Conservation (phyloP, 2,797 vertebrate genomes). For the Neosalanx taihuensis region DNA sequence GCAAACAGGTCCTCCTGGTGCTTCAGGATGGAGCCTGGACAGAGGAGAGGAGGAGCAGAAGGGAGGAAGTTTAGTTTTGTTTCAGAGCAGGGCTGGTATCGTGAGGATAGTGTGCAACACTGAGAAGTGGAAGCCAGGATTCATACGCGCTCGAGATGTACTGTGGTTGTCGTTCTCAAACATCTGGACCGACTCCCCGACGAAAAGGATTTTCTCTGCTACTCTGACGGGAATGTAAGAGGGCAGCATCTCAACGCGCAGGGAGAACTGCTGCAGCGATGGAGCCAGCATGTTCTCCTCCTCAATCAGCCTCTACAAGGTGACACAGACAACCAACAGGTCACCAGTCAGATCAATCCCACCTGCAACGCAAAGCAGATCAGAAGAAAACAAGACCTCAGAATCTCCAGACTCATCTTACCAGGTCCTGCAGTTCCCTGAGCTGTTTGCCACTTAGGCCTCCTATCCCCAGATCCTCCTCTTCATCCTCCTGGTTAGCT, state of each 20-base stretch:
- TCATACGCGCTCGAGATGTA: constrained; percentile 87
- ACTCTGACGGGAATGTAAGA: constrained; percentile 95
- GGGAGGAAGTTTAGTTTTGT: neutral
- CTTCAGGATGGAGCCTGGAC: constrained; percentile 90
- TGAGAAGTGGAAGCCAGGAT: neutral
- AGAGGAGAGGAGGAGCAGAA: neutral
- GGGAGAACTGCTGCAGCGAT: constrained; percentile 95
- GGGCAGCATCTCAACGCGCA: constrained; percentile 93
- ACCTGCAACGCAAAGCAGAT: too few relatives aligned
- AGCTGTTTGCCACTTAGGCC: constrained; percentile 95
- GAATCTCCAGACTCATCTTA: constrained; percentile 57
- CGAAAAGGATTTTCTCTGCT: constrained; percentile 97
- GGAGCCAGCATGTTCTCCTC: constrained; percentile 99
- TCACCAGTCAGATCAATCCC: neutral
- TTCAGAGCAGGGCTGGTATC: neutral
- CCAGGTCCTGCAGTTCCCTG: constrained; percentile 93
- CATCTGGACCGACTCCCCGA: constrained; percentile 99
- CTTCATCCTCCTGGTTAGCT: constrained; percentile 89
- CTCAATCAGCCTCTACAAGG: constrained; percentile 87
- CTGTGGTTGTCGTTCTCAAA: constrained; percentile 97
- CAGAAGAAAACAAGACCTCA: too few relatives aligned
- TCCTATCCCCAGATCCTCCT: constrained; percentile 94
- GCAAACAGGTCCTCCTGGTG: constrained; percentile 95
- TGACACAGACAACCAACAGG: neutral
- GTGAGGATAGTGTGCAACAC: neutral